Conservation (phyloP, 2,113 vertebrate species). For the Datnioides undecimradiatus region DNA sequence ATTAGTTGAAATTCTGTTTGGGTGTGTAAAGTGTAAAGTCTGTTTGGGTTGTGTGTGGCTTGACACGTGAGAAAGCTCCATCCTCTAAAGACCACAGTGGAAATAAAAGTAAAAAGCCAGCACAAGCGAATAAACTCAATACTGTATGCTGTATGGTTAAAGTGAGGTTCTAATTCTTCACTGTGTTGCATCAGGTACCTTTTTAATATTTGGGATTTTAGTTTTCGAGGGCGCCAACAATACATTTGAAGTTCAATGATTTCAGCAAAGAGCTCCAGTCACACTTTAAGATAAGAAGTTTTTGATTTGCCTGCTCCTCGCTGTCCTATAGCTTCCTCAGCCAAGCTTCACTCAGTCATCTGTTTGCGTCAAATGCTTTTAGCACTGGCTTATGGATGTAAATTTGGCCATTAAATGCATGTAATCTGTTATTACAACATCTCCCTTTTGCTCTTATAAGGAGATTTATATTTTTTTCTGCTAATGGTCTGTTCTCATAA, state of each 20-base stretch:
- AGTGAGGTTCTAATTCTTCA: neutral
- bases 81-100: no score
- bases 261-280: neutral
- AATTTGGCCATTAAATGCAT: conserved; percentile 74
- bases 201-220: neutral
- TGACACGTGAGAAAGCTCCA: no score
- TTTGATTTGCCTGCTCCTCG: neutral
- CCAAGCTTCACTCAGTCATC: conserved; percentile 22
- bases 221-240: neutral
- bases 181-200: neutral
- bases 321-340: conserved; percentile 26
- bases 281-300: neutral
- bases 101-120: no score
- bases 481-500: conserved; percentile 70
- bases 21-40: no score
- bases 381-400: conserved; percentile 63
- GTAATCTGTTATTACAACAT: conserved; percentile 77
- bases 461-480: conserved; percentile 65
- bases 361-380: conserved; percentile 65
- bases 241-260: neutral
- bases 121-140: no score
- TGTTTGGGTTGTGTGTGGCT: no score
- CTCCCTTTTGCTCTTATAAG: conserved; percentile 69
- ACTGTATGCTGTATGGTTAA: neutral
- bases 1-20: neutral